These are phyloP conservation scores for Rhabdomys pumilio DNA, from an alignment of 2,797 vertebrate species.

Conservation along the genomic window DNA sequence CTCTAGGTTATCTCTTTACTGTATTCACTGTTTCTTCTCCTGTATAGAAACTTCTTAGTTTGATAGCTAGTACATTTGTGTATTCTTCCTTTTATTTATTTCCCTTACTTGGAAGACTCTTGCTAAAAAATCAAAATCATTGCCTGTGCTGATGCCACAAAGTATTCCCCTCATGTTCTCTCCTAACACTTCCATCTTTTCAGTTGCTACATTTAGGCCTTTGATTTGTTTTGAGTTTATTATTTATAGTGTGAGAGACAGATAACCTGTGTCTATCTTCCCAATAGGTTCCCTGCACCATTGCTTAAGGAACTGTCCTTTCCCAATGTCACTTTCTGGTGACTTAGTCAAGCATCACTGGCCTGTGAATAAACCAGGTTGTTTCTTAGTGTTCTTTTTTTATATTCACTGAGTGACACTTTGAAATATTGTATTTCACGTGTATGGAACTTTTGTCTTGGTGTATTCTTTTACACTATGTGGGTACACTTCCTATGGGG, in stretches of 20 bases:
- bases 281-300: neutral
- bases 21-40: neutral
- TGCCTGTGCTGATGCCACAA: neutral
- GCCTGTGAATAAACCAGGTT: neutral
- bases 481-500: neutral
- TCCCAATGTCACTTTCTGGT: neutral
- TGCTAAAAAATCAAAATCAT: neutral
- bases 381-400: neutral
- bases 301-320: neutral
- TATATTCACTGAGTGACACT: neutral
- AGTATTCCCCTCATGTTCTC: neutral
- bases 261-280: neutral
- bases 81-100: conserved; percentile 7
- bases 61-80: neutral
- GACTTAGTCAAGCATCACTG: neutral
- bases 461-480: neutral
- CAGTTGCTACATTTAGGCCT: neutral
- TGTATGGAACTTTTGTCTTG: neutral
- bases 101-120: neutral
- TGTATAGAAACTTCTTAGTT: neutral
- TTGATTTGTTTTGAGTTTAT: neutral
- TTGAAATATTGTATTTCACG: neutral
- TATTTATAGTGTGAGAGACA: neutral
- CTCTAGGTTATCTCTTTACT: neutral
- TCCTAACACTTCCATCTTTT: neutral